Evolutionary conservation across 37 sponge, comb jelly and placozoan genomes (phyloP).

Genomic region (Aphrocallistes beatrix): DNA sequence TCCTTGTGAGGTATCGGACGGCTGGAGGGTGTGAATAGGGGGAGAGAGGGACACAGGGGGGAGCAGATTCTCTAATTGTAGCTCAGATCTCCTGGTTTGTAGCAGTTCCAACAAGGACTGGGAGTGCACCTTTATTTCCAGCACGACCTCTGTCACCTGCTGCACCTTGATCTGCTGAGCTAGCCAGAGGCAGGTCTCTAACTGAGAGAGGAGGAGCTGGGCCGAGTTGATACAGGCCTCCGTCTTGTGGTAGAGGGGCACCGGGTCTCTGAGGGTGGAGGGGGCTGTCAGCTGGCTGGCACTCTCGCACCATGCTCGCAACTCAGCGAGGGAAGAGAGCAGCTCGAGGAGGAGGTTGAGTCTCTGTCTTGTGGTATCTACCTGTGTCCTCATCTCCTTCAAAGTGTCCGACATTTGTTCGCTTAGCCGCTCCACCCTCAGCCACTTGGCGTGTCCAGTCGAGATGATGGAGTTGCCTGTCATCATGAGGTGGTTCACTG

Average conservation of each 20-base stretch:
- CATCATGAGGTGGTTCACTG: background rate
- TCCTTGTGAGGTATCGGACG: background rate
- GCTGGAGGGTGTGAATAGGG: background rate
- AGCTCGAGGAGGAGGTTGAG: background rate
- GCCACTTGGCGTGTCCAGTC: background rate
- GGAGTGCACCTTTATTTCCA: background rate
- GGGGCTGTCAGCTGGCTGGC: background rate
- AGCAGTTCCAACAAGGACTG: background rate
- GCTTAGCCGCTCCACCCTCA: background rate
- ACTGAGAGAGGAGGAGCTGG: background rate
- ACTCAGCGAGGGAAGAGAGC: background rate
- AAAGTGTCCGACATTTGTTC: background rate
- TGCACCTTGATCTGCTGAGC: constrained; percentile 14
- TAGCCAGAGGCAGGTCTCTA: background rate
- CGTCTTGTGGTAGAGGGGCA: constrained; percentile 13
- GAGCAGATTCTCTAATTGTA: background rate
- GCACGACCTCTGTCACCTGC: background rate
- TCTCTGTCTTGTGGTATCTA: background rate
- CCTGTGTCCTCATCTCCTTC: background rate
- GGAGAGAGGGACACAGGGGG: background rate
- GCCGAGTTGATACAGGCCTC: constrained; percentile 10
- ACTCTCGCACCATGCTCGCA: background rate
- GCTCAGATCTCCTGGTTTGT: background rate
- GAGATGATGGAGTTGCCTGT: constrained; percentile 5
- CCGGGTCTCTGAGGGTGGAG: background rate